Conservation (phyloP, 2,797 vertebrate genomes). For the Sebastes nivosus region DNA sequence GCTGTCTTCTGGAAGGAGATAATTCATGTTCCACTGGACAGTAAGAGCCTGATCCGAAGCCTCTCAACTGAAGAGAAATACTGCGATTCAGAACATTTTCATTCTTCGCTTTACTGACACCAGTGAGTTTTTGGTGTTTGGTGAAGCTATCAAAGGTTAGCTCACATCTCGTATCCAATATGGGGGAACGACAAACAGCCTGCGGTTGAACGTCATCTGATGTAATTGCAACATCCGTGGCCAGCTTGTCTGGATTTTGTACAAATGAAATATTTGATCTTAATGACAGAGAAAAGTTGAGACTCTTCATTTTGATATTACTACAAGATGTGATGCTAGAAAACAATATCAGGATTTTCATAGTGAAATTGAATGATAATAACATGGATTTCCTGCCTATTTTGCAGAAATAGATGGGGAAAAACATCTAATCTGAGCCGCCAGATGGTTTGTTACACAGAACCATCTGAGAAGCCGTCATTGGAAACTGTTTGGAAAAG, state of each 20-base stretch:
- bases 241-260: neutral
- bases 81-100: neutral
- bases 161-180: neutral
- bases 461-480: too few relatives aligned
- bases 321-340: neutral
- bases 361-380: neutral
- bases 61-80: constrained; percentile 25
- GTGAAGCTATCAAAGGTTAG: neutral
- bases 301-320: neutral
- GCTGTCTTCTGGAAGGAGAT: constrained; percentile 35
- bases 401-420: neutral
- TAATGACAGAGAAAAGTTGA: neutral
- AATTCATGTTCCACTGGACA: constrained; percentile 42
- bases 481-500: too few relatives aligned
- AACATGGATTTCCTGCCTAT: neutral
- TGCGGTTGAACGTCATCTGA: neutral
- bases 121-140: constrained; percentile 9
- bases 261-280: neutral
- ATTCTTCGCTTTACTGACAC: constrained; percentile 3
- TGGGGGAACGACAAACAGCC: neutral
- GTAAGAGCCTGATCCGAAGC: constrained; percentile 6
- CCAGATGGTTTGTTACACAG: too few relatives aligned
- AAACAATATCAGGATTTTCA: neutral
- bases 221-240: neutral
- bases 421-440: neutral